Evolutionary conservation across 2,888 invertebrate species (phyloP).

Genomic region (Tubulanus polymorphus): DNA sequence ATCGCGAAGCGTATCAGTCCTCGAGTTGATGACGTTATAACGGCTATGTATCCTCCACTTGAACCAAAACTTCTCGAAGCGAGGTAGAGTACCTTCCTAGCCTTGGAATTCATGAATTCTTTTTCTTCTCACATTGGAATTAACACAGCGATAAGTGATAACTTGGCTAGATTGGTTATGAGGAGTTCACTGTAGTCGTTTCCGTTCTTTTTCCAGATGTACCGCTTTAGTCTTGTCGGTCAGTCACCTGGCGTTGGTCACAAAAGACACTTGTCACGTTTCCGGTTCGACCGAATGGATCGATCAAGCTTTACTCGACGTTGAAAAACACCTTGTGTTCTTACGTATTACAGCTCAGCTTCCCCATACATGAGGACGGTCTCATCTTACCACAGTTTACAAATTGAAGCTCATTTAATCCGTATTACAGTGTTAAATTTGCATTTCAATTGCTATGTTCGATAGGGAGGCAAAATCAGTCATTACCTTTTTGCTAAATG

Average conservation of each 20-base stretch:
- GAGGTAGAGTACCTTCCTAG: slow-evolving; percentile 32
- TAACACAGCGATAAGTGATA: too few relatives aligned
- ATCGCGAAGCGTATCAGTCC: slow-evolving; percentile 65
- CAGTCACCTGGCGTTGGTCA: slow-evolving; percentile 65
- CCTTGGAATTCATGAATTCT: not conserved
- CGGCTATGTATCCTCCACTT: slow-evolving; percentile 68
- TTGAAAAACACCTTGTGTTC: slow-evolving; percentile 67
- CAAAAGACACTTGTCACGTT: slow-evolving; percentile 56
- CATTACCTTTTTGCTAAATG: too few relatives aligned
- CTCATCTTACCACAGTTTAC: too few relatives aligned
- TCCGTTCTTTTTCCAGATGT: slow-evolving; percentile 53
- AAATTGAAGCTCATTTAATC: too few relatives aligned
- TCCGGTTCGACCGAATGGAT: slow-evolving; percentile 59
- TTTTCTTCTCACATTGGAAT: not conserved
- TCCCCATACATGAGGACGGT: too few relatives aligned
- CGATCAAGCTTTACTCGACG: slow-evolving; percentile 63
- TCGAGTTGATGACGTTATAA: slow-evolving; percentile 68
- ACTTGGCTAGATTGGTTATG: not conserved
- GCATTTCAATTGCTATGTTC: too few relatives aligned
- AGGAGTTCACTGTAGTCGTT: not conserved
- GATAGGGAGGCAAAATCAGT: too few relatives aligned
- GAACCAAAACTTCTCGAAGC: slow-evolving; percentile 68
- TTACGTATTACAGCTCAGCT: too few relatives aligned
- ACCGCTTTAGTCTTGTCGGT: slow-evolving; percentile 66
- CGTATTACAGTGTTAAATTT: too few relatives aligned